Evolutionary conservation across 1,140 invertebrate genomes (phyloP).

Genomic region (Choristoneura fumiferana): DNA sequence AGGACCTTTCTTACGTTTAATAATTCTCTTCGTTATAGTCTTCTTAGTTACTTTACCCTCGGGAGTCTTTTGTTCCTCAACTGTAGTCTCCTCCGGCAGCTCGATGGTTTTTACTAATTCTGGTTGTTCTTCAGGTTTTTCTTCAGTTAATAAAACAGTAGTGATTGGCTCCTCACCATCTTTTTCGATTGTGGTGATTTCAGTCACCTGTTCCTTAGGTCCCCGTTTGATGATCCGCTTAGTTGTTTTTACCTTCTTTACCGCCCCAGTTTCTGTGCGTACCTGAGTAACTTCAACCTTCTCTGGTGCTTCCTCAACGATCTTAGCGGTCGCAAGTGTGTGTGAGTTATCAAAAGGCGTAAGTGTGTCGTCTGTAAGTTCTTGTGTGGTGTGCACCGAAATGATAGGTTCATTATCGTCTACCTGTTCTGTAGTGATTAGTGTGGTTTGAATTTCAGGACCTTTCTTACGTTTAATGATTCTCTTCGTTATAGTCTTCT

Average conservation of each 20-base stretch:
- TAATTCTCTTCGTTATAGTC: constrained; percentile 23
- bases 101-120: constrained; percentile 18
- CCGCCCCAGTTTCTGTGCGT: constrained; percentile 25
- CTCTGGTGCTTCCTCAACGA: constrained; percentile 65
- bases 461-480: constrained; percentile 46
- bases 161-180: constrained; percentile 35
- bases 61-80: constrained; percentile 21
- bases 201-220: constrained; percentile 24
- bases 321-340: constrained; percentile 26
- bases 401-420: constrained; percentile 35
- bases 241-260: constrained; percentile 21
- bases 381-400: constrained; percentile 34
- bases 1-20: constrained; percentile 25
- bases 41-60: constrained; percentile 39
- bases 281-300: constrained; percentile 27
- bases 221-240: constrained; percentile 27
- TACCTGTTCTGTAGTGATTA: constrained; percentile 37
- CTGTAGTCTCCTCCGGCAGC: constrained; percentile 22
- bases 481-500: constrained; percentile 42
- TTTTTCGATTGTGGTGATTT: constrained; percentile 14
- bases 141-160: not conserved
- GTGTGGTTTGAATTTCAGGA: constrained; percentile 42
- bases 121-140: constrained; percentile 20
- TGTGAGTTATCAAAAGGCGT: constrained; percentile 5
- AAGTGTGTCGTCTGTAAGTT: constrained; percentile 16